Conservation (phyloP, 2,888 invertebrate species). For the Limnephilus marmoratus region DNA sequence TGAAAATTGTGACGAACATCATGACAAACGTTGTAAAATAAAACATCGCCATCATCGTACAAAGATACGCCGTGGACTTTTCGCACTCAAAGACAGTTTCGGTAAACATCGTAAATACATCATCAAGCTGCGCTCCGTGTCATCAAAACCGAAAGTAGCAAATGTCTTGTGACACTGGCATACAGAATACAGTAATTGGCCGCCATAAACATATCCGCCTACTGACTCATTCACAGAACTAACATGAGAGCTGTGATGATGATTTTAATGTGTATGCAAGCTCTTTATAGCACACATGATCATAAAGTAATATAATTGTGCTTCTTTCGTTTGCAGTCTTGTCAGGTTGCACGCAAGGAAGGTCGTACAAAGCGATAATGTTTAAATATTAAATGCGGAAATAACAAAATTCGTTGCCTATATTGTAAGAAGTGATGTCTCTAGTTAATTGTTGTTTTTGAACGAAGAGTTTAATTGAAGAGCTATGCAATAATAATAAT, state of each 20-base stretch:
- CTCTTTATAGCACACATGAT: not conserved
- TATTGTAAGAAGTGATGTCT: no score
- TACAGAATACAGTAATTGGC: not conserved
- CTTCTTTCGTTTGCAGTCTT: not conserved
- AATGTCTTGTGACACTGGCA: conserved; percentile 50
- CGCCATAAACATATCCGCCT: conserved; percentile 2
- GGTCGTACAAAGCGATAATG: not conserved
- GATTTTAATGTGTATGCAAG: not conserved
- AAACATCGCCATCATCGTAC: conserved; percentile 31
- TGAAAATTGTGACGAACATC: not conserved
- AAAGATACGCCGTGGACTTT: conserved; percentile 3
- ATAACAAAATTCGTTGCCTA: not conserved
- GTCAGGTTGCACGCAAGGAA: not conserved
- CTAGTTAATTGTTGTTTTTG: no score
- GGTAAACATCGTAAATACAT: conserved; percentile 56
- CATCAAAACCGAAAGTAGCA: conserved; percentile 41
- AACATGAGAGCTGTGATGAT: not conserved
- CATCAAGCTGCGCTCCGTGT: conserved; percentile 46
- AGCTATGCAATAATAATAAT: no score
- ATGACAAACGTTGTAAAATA: not conserved
- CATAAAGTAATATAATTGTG: not conserved
- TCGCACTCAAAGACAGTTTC: conserved; percentile 42
- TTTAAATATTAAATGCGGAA: not conserved
- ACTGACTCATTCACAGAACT: not conserved
- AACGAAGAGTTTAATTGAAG: no score